Conservation (phyloP, 2,888 invertebrate species). For the Xylocampa areola region DNA sequence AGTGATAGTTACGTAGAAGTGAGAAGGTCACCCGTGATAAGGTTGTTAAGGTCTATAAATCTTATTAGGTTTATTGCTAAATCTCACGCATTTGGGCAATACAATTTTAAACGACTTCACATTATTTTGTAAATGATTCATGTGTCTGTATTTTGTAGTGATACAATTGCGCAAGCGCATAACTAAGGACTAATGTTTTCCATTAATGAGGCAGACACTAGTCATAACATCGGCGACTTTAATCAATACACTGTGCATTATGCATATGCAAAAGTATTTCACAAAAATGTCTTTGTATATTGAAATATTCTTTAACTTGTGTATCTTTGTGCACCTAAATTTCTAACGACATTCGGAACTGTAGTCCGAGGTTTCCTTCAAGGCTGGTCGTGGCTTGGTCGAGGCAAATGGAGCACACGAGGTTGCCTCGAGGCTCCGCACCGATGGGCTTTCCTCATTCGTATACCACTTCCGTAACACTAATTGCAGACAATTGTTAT, state of each 20-base stretch:
- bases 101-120: background rate
- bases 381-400: slow-evolving; percentile 67
- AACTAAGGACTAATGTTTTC: background rate
- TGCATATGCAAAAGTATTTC: too few species aligned
- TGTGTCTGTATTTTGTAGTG: background rate
- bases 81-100: slow-evolving; percentile 43
- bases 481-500: slow-evolving; percentile 69
- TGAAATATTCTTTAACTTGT: too few species aligned
- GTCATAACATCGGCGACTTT: background rate
- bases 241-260: background rate
- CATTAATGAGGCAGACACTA: background rate
- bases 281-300: too few species aligned
- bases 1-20: slow-evolving; percentile 56
- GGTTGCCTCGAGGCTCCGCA: slow-evolving; percentile 71
- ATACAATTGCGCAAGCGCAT: slow-evolving; percentile 6
- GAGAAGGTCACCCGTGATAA: slow-evolving; percentile 53
- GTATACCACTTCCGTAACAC: slow-evolving; percentile 68
- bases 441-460: slow-evolving; percentile 77
- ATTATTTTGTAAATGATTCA: background rate
- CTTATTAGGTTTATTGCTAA: slow-evolving; percentile 43
- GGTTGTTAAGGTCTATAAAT: slow-evolving; percentile 33
- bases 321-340: slow-evolving; percentile 19
- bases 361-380: slow-evolving; percentile 62
- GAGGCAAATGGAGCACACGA: slow-evolving; percentile 70
- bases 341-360: slow-evolving; percentile 35